These are phyloP conservation scores for Sminthurinus aureus DNA, from an alignment of 2,888 invertebrate species.

Conservation along the genomic window DNA sequence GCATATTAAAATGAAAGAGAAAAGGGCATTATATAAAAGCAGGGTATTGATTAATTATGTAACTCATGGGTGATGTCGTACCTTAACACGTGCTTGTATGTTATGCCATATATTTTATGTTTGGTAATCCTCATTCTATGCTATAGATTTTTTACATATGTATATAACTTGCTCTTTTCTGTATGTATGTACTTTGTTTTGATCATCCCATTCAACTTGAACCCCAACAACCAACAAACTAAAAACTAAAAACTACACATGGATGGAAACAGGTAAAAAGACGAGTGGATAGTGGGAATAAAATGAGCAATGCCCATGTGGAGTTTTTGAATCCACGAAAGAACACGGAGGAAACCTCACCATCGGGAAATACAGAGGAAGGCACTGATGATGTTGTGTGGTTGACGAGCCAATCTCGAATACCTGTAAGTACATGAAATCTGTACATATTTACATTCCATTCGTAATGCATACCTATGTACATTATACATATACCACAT, in stretches of 20 bases:
- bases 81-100: no score
- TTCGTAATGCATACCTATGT: no score
- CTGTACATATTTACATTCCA: slow-evolving; percentile 46
- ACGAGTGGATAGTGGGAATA: slow-evolving; percentile 29
- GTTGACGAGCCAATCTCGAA: slow-evolving; percentile 84
- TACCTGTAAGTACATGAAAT: slow-evolving; percentile 71
- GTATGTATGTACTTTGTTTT: not conserved
- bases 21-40: no score
- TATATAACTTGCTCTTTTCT: not conserved
- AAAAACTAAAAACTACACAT: not conserved
- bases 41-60: no score
- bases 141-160: no score
- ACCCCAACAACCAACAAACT: no score
- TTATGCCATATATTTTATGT: no score
- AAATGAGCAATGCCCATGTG: slow-evolving; percentile 53
- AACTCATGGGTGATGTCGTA: no score
- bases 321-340: slow-evolving; percentile 53
- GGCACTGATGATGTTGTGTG: slow-evolving; percentile 69
- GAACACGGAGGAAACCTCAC: slow-evolving; percentile 13
- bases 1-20: no score
- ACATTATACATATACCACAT: not conserved
- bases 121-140: no score
- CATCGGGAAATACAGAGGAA: slow-evolving; percentile 17
- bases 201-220: no score
- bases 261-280: slow-evolving; percentile 22